Percentiles rank a stretch among this genome's conserved stretches.
These are phyloP conservation scores for Trypoxylon attenuatum DNA, from an alignment of 2,888 invertebrate genomes.

Conservation along the genomic window DNA sequence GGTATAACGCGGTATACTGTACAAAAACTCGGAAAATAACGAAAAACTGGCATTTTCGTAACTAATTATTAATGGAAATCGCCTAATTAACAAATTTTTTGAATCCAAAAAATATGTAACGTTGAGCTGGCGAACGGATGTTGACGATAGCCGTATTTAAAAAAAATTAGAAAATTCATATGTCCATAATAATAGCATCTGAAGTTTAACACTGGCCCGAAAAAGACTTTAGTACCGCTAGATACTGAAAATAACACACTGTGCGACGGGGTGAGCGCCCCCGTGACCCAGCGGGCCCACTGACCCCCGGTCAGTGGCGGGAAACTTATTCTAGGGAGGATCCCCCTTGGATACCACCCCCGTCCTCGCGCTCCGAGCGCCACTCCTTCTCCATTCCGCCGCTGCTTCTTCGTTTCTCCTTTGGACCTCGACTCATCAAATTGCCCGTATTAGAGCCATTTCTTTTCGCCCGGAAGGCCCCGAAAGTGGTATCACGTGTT, in stretches of 20 bases:
- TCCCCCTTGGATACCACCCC: too few relatives aligned
- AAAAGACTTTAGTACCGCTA: background rate
- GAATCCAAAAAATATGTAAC: background rate
- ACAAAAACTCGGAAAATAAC: background rate
- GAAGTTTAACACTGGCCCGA: background rate
- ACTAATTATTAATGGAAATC: background rate
- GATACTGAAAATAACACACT: background rate
- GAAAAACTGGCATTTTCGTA: background rate
- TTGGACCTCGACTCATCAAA: too few relatives aligned
- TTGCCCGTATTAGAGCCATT: too few relatives aligned
- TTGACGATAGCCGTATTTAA: background rate
- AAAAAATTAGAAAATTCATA: background rate
- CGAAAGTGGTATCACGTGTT: too few relatives aligned
- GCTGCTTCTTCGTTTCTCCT: too few relatives aligned
- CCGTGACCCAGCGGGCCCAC: too few relatives aligned
- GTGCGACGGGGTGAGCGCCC: too few relatives aligned
- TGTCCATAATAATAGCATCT: background rate
- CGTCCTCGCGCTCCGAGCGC: too few relatives aligned
- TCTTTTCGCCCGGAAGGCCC: too few relatives aligned
- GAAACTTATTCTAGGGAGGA: too few relatives aligned
- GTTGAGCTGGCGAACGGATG: background rate
- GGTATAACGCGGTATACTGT: background rate
- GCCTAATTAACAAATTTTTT: background rate
- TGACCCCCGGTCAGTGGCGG: too few relatives aligned
- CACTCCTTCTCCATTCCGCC: too few relatives aligned